Conservation (phyloP, 2,797 vertebrate genomes). For the Vultur gryphus region DNA sequence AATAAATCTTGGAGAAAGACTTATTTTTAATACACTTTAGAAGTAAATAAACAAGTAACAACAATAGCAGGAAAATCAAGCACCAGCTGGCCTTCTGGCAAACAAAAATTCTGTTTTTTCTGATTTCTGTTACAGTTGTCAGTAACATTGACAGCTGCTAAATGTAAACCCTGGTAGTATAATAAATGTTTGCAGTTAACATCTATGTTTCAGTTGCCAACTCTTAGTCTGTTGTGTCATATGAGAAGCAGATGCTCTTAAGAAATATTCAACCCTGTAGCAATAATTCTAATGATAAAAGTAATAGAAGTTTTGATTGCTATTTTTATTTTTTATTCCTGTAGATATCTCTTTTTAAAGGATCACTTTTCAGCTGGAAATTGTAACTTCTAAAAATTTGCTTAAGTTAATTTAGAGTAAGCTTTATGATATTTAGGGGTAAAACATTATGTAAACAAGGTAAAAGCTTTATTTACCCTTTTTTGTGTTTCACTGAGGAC, state of each 20-base stretch:
- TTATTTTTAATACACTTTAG: not conserved
- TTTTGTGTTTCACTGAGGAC: not conserved
- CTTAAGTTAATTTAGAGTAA: not conserved
- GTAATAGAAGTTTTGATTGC: not conserved
- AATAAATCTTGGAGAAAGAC: not conserved
- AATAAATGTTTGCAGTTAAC: slow-evolving; percentile 64
- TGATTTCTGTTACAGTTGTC: slow-evolving; percentile 59
- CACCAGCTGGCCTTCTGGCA: slow-evolving; percentile 53
- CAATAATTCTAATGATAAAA: not conserved
- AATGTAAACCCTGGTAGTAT: slow-evolving; percentile 41
- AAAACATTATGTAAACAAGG: not conserved
- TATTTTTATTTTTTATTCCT: not conserved
- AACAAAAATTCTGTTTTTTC: slow-evolving; percentile 19
- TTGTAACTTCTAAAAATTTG: not conserved
- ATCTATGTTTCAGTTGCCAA: slow-evolving; percentile 32
- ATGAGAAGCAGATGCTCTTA: slow-evolving; percentile 43
- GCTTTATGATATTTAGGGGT: not conserved
- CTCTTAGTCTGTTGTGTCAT: slow-evolving; percentile 41
- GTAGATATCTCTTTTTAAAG: not conserved
- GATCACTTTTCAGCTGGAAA: not conserved
- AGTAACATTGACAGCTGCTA: slow-evolving; percentile 65
- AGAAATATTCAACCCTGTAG: slow-evolving; percentile 20
- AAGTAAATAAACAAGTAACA: not conserved
- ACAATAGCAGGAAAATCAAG: not conserved
- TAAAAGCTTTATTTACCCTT: not conserved